Percentiles rank a stretch among this genome's conserved stretches.
These are phyloP conservation scores for Nibea albiflora DNA, from an alignment of 2,113 vertebrate species.

Conservation along the genomic window DNA sequence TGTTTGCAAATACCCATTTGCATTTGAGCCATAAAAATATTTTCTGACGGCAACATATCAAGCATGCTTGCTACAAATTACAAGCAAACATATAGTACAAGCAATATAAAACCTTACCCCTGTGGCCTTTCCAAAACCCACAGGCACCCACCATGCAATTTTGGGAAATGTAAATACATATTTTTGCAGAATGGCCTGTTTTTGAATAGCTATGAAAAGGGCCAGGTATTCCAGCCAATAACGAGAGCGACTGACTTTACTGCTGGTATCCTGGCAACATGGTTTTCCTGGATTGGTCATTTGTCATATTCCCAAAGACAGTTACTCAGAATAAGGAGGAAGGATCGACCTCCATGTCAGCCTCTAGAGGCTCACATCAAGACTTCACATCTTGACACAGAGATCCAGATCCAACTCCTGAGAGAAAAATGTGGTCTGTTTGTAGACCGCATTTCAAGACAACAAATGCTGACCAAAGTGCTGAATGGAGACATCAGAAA, in stretches of 20 bases:
- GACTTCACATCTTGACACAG: conserved; percentile 1
- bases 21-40: conserved; percentile 55
- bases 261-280: conserved; percentile 9
- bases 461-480: not conserved
- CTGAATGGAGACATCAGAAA: not conserved
- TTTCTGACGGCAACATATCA: conserved; percentile 52
- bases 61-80: conserved; percentile 51
- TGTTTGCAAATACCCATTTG: conserved; percentile 57
- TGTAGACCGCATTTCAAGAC: not conserved
- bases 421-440: not conserved
- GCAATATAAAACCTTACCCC: conserved; percentile 38
- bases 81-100: conserved; percentile 40
- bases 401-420: not conserved
- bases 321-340: conserved; percentile 17
- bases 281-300: conserved; percentile 44
- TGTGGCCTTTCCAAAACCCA: conserved; percentile 48
- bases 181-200: conserved; percentile 41
- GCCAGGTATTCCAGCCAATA: conserved; percentile 41
- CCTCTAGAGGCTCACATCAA: not conserved
- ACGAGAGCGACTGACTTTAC: conserved; percentile 13
- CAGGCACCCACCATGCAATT: conserved; percentile 42
- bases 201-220: conserved; percentile 43
- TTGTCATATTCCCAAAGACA: conserved; percentile 45
- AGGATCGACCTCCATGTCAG: not conserved
- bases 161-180: conserved; percentile 64